phyloP scores from a whole-genome alignment of 2,888 invertebrate species.

The Prenolepis imparis region DNA sequence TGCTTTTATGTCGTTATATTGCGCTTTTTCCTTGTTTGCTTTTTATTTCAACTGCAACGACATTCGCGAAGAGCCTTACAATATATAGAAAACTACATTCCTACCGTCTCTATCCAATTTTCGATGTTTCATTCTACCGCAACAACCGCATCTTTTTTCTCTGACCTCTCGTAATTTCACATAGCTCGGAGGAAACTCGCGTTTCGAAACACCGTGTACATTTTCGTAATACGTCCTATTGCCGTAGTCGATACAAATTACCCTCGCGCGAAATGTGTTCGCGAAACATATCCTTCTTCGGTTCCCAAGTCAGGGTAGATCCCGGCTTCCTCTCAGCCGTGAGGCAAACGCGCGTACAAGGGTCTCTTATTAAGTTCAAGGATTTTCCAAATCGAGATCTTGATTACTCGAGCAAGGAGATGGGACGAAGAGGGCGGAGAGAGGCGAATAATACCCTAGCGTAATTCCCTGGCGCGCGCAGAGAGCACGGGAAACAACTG shows the following conservation, averaged over 20 bases:
- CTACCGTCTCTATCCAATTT: conserved; percentile 33
- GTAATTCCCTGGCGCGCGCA: conserved; percentile 7
- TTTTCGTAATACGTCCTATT: conserved; percentile 9
- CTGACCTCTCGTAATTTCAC: not conserved
- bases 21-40: conserved; percentile 18
- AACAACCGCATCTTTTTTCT: conserved; percentile 17
- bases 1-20: not conserved
- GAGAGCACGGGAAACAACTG: conserved; percentile 6
- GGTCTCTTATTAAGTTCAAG: conserved; percentile 31
- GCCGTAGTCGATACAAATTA: conserved; percentile 29
- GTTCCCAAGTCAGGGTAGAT: not conserved
- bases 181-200: conserved; percentile 21
- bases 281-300: not conserved
- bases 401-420: conserved; percentile 17
- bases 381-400: conserved; percentile 46
- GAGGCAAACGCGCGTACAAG: not conserved
- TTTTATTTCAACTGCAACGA: conserved; percentile 23
- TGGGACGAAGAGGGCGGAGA: too few species aligned
- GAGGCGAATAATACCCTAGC: conserved; percentile 23
- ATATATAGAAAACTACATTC: conserved; percentile 6
- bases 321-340: not conserved
- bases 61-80: not conserved
- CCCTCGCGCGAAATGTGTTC: not conserved
- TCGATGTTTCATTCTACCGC: not conserved
- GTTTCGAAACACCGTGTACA: conserved; percentile 6